These are phyloP conservation scores for Gymnopithys bicolor DNA, from an alignment of 2,797 vertebrate genomes.

Conservation along the genomic window DNA sequence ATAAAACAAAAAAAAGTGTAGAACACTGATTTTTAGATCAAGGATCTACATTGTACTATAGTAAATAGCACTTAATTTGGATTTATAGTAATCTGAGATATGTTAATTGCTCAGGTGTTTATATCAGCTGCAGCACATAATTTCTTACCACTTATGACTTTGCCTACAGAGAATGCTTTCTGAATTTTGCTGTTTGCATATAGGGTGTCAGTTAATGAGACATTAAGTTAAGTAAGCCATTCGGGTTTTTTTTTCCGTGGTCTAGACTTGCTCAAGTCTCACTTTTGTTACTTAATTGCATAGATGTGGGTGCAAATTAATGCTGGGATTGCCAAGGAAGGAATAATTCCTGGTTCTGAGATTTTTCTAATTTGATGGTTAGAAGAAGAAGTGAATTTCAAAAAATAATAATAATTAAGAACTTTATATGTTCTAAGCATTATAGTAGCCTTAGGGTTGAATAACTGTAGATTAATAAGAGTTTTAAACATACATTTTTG, in stretches of 20 bases:
- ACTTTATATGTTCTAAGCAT: background rate
- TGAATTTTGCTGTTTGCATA: background rate
- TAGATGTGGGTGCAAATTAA: background rate
- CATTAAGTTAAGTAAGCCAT: background rate
- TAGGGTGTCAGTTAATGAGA: background rate
- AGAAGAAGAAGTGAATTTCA: background rate
- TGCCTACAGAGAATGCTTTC: background rate
- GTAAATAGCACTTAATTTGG: background rate
- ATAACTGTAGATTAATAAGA: background rate
- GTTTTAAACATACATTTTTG: background rate
- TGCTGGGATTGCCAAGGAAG: background rate
- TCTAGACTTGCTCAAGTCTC: background rate
- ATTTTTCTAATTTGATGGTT: background rate
- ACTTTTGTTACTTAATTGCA: background rate
- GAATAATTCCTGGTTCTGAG: background rate
- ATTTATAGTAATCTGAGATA: background rate
- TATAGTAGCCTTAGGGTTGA: background rate
- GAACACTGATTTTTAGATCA: background rate
- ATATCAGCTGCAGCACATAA: background rate
- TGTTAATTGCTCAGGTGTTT: background rate
- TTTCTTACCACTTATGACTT: background rate
- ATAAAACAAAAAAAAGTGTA: background rate
- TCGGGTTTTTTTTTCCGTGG: background rate
- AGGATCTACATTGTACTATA: background rate
- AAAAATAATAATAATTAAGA: background rate